Base-by-base conservation (phyloP, 2,797 vertebrate genomes). In the Molossus molossus region DNA sequence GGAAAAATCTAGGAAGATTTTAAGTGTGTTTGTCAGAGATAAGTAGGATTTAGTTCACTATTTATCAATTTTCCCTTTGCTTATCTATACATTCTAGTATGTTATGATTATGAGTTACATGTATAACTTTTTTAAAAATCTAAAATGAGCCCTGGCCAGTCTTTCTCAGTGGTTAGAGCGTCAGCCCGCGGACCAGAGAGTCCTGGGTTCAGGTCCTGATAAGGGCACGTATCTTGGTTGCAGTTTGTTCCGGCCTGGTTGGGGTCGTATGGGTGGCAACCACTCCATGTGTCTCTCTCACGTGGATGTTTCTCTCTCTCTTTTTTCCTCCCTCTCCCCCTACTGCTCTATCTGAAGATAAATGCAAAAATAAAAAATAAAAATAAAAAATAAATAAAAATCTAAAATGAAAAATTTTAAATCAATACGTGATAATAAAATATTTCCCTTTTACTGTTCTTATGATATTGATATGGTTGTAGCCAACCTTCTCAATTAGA, bases 361-460 rank as follows among this genome's bases (percentile, higher is more conserved):
- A 33, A 33, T 33, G 33, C 33, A 33, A 33, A 33, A 33, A 33
- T 33, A 33, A 33, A 33, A 33, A 33, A 33, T 33, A 33, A 25
- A 82, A 95, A 73, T 80, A 25, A 82, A 95, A 73, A n/a, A n/a
- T n/a, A n/a, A n/a, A n/a, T n/a, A 37, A 25, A 82, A 95, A 73
- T 80, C 85, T 83, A 58, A 77, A 87, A 48, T 88, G 80, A 81
- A 84, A 87, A 89, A 60, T 13, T 55, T 88, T 15, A 7, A 87
- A 88, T 27, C 13, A 90, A 75, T 48, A 82, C 40, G 20, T 80
- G 40, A 81, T 87, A 60, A 65, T 82, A 87, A 90, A 84, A 77
- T 3, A 76, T 87, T 79, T 86, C 25, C 17, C 75, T 94, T 94
- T 95, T 94, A 76, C 64, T 92, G 3, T 77, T 82, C 50, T 40